These are phyloP conservation scores for Chrysolina oricalcia DNA, from an alignment of 2,888 invertebrate species.

Conservation along the genomic window DNA sequence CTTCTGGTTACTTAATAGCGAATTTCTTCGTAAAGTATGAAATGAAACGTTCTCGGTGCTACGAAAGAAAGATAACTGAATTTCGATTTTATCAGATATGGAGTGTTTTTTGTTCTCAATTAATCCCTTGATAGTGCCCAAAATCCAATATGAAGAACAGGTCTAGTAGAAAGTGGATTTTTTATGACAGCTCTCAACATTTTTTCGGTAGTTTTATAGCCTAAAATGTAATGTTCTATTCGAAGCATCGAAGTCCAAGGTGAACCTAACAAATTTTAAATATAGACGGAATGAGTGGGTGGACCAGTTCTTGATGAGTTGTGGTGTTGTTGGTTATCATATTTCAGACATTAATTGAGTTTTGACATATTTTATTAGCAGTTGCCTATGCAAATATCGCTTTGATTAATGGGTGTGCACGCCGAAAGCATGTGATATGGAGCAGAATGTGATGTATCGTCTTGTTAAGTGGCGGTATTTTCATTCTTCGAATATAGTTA, in stretches of 20 bases:
- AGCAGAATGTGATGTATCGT: constrained; percentile 2
- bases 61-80: too few relatives aligned
- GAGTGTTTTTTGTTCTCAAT: not conserved
- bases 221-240: constrained; percentile 25
- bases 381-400: constrained; percentile 36
- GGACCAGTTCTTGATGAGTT: constrained; percentile 39
- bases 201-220: constrained; percentile 26
- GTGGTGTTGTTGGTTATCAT: constrained; percentile 41
- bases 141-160: not conserved
- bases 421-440: not conserved
- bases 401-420: constrained; percentile 30
- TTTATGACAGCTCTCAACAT: not conserved
- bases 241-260: constrained; percentile 36
- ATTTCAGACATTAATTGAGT: constrained; percentile 53
- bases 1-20: too few relatives aligned
- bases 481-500: not conserved
- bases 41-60: too few relatives aligned
- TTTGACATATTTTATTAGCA: constrained; percentile 52
- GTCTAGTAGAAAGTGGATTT: constrained; percentile 7
- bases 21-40: too few relatives aligned
- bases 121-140: not conserved
- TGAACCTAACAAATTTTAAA: constrained; percentile 39
- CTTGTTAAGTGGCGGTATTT: not conserved
- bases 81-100: not conserved
- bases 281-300: constrained; percentile 45